Base-by-base conservation (phyloP, 2,888 invertebrate genomes). In the Coleophora deauratella region DNA sequence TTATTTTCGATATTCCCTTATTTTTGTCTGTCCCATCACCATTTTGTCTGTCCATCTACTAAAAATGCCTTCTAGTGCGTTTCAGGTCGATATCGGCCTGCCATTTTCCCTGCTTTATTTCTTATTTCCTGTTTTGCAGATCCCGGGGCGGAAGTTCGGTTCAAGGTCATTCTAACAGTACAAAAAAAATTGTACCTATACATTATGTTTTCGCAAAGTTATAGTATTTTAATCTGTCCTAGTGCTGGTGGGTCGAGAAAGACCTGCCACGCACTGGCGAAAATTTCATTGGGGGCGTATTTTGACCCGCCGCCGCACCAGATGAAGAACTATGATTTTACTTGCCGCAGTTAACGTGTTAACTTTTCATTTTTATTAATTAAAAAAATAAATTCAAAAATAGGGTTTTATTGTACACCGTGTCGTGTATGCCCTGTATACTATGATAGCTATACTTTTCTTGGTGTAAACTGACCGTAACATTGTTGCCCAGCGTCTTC, bases 1-100 rank as follows among this genome's bases (percentile, higher is more conserved):
- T 46, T 46, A 46, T 50, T 43, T 44, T 46, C 43, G 45, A 52
- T 51, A 50, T 44, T 43, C 47, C 44, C 43, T 47, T 43, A 45
- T 44, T 53, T 53, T 53, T 52, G 2, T 51, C 42, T 50, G 40
- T 52, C 47, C 46, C 49, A 49, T 52, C 48, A 52, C n/a, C n/a
- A n/a, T n/a, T n/a, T n/a, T n/a, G n/a, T 21, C 21, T 21, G 21
- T 21, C 21, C 21, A 3, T 4, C 49, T 57, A 51, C 44, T 47
- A 47, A 52, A 54, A 56, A 48, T 49, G 52, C 50, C 49, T 47
- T 50, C 50, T 52, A 50, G 50, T 51, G 51, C 46, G 51, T 50
- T 50, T 44, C 47, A 42, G 50, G 45, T 50, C 45, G 45, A 44
- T 54, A 45, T 51, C 46, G 40, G 41, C 47, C 50, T 46, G 46